A percentile compares a stretch with the other conserved stretches of the same genome.
phyloP scores from a whole-genome alignment of 2,888 invertebrate species.

The Cybosia mesomella region DNA sequence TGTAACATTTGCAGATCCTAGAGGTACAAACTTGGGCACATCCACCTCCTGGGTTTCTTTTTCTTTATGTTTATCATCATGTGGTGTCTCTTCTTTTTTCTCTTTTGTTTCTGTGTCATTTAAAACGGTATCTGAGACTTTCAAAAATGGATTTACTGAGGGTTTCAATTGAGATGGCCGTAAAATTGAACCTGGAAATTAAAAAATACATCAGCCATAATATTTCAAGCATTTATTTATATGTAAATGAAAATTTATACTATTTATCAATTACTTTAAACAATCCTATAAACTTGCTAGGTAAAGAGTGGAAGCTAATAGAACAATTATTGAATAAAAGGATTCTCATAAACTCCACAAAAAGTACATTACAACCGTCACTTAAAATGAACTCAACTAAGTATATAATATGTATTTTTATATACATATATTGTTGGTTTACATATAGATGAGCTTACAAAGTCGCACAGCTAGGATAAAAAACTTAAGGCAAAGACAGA shows the following conservation, averaged over 20 bases:
- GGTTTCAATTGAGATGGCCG: slow-evolving; percentile 81
- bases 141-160: slow-evolving; percentile 74
- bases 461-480: no score
- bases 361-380: no score
- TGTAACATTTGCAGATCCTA: slow-evolving; percentile 72
- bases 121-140: slow-evolving; percentile 59
- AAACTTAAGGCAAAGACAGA: not conserved
- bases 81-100: slow-evolving; percentile 50
- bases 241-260: no score
- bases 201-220: not conserved
- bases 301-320: no score
- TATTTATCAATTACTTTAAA: not conserved
- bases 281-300: no score
- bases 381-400: no score
- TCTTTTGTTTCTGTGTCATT: slow-evolving; percentile 59
- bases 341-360: no score
- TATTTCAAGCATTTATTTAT: not conserved
- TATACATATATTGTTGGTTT: no score
- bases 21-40: slow-evolving; percentile 81
- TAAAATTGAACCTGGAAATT: slow-evolving; percentile 72
- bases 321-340: no score
- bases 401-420: no score
- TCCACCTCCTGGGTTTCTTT: slow-evolving; percentile 67
- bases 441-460: no score
- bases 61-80: slow-evolving; percentile 68